phyloP scores from a whole-genome alignment of 2,113 vertebrate genomes.

The Periophthalmodon schlosseri region DNA sequence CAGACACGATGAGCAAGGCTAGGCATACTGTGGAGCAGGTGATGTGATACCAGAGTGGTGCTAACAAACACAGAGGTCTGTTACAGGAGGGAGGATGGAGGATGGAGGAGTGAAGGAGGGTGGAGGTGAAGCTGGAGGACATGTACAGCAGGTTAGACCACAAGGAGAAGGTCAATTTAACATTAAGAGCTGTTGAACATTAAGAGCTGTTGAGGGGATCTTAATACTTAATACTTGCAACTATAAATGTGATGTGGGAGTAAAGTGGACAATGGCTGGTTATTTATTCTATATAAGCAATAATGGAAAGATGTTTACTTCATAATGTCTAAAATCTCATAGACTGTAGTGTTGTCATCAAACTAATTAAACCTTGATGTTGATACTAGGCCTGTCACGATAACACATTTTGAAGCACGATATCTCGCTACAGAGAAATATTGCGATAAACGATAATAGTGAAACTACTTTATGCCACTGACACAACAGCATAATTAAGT shows the following conservation, averaged over 20 bases:
- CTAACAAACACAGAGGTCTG: conserved; percentile 52
- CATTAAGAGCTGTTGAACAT: not conserved
- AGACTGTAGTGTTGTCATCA: not conserved
- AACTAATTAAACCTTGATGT: not conserved
- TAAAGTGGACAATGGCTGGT: not conserved
- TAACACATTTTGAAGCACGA: too few relatives aligned
- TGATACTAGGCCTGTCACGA: not conserved
- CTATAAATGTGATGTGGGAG: not conserved
- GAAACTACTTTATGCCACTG: too few relatives aligned
- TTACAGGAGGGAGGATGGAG: conserved; percentile 43
- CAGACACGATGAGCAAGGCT: conserved; percentile 14
- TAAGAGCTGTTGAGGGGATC: not conserved
- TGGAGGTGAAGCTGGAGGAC: conserved; percentile 44
- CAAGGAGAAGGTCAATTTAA: conserved; percentile 3
- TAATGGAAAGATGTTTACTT: not conserved
- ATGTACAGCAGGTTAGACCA: conserved; percentile 42
- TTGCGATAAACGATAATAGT: too few relatives aligned
- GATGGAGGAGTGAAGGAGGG: conserved; percentile 36
- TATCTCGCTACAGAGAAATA: too few relatives aligned
- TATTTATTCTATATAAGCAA: not conserved
- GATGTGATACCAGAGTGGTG: conserved; percentile 50
- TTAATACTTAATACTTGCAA: not conserved
- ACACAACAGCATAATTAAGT: too few relatives aligned
- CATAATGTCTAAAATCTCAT: not conserved
- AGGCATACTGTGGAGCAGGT: conserved; percentile 42